Percentiles rank a stretch among this genome's conserved stretches.
These are phyloP conservation scores for Phalacrocorax pelagicus DNA, from an alignment of 2,113 vertebrate genomes.

Conservation along the genomic window DNA sequence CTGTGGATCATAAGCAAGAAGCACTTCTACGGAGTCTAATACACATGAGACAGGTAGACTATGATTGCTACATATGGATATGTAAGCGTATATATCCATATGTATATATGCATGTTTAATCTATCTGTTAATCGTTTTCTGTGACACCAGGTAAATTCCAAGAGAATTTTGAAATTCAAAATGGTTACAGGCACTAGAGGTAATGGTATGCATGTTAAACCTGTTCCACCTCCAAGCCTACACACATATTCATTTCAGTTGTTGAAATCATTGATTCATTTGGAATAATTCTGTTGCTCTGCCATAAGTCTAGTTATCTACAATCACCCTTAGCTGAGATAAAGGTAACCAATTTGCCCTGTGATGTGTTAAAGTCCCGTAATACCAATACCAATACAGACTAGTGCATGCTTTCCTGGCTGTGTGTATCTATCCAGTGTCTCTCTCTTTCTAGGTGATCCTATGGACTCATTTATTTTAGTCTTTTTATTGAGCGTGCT, in stretches of 20 bases:
- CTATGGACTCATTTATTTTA: neutral
- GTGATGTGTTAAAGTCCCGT: neutral
- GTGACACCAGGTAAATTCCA: neutral
- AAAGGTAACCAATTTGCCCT: neutral
- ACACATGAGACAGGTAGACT: neutral
- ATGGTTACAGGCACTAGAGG: neutral
- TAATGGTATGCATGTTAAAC: neutral
- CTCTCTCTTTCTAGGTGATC: neutral
- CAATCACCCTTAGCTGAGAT: neutral
- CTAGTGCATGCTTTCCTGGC: neutral
- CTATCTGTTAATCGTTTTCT: neutral
- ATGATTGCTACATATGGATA: neutral
- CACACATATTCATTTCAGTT: neutral
- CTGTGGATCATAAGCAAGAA: neutral
- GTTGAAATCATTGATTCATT: neutral
- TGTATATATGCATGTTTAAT: neutral
- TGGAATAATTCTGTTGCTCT: neutral
- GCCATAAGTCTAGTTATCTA: neutral
- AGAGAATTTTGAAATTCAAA: neutral
- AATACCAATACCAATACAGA: neutral
- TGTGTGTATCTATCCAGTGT: neutral
- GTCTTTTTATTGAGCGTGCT: neutral
- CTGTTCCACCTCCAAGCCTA: neutral
- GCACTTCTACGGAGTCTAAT: neutral
- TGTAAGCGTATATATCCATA: neutral